These are phyloP conservation scores for Antheraea mylitta DNA, from an alignment of 1,140 invertebrate genomes.

Conservation along the genomic window DNA sequence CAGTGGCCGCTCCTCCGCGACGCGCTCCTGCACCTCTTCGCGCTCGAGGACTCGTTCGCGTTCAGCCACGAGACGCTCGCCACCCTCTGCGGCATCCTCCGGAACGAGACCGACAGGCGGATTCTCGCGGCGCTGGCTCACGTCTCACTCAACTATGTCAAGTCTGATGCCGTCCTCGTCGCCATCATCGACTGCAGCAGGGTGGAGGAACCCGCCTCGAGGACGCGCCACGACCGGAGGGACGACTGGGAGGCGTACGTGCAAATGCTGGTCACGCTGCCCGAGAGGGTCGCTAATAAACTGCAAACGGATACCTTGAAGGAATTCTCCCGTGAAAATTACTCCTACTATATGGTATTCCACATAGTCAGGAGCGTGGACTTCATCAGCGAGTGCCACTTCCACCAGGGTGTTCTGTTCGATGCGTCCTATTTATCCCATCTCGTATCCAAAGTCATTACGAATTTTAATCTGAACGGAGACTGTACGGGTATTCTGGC, in stretches of 20 bases:
- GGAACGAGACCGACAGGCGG: constrained; percentile 45
- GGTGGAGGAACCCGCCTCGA: constrained; percentile 2
- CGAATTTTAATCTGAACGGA: constrained; percentile 74
- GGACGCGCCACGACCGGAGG: constrained; percentile 23
- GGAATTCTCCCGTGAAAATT: constrained; percentile 80
- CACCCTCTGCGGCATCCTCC: constrained; percentile 71
- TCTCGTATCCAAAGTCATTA: constrained; percentile 81
- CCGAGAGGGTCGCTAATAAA: constrained; percentile 84
- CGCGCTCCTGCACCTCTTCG: constrained; percentile 71
- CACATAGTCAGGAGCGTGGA: constrained; percentile 81
- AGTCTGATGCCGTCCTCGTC: constrained; percentile 79
- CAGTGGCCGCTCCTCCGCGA: constrained; percentile 51
- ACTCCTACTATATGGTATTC: constrained; percentile 79
- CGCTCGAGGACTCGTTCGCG: constrained; percentile 75
- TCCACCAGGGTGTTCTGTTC: constrained; percentile 53
- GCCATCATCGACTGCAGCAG: constrained; percentile 63
- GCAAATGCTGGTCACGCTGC: constrained; percentile 83
- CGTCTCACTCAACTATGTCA: constrained; percentile 76
- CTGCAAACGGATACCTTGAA: constrained; percentile 77
- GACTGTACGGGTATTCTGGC: constrained; percentile 60
- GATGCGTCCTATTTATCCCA: constrained; percentile 76
- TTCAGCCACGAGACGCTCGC: constrained; percentile 78
- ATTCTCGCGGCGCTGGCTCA: constrained; percentile 54
- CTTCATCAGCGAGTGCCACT: constrained; percentile 76
- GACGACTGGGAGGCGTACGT: constrained; percentile 79